Conservation (phyloP, 2,113 vertebrate species). For the Scatophagus argus region DNA sequence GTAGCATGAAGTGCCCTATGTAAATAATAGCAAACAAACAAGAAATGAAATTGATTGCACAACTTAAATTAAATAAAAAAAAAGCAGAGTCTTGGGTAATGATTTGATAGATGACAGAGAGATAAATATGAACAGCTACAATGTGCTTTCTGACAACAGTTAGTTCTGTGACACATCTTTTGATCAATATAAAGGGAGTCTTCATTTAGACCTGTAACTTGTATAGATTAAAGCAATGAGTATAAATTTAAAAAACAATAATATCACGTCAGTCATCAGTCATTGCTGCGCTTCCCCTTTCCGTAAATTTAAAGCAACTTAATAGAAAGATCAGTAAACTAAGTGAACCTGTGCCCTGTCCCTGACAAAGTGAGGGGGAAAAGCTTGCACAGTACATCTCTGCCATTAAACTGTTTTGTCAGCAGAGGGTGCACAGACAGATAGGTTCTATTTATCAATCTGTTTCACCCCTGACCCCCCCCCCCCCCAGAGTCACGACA, state of each 20-base stretch:
- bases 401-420: constrained; percentile 47
- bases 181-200: too few relatives aligned
- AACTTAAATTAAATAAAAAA: too few relatives aligned
- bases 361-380: constrained; percentile 7
- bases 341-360: not conserved
- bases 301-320: too few relatives aligned
- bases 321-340: constrained; percentile 6
- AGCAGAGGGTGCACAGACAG: constrained; percentile 53
- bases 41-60: too few relatives aligned
- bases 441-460: constrained; percentile 56
- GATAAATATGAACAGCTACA: too few relatives aligned
- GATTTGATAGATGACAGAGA: too few relatives aligned
- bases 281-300: not conserved
- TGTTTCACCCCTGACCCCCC: constrained; percentile 69
- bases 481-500: constrained; percentile 59
- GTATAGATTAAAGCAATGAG: not conserved
- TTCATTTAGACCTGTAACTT: not conserved
- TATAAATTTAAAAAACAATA: not conserved
- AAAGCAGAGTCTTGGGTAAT: too few relatives aligned
- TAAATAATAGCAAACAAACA: too few relatives aligned
- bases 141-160: too few relatives aligned
- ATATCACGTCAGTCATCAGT: not conserved
- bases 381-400: constrained; percentile 32
- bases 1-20: too few relatives aligned
- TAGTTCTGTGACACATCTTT: too few relatives aligned